Percentiles rank a stretch among this genome's conserved stretches.
phyloP scores from a whole-genome alignment of 2,113 vertebrate genomes.

The Pluvianellus socialis region DNA sequence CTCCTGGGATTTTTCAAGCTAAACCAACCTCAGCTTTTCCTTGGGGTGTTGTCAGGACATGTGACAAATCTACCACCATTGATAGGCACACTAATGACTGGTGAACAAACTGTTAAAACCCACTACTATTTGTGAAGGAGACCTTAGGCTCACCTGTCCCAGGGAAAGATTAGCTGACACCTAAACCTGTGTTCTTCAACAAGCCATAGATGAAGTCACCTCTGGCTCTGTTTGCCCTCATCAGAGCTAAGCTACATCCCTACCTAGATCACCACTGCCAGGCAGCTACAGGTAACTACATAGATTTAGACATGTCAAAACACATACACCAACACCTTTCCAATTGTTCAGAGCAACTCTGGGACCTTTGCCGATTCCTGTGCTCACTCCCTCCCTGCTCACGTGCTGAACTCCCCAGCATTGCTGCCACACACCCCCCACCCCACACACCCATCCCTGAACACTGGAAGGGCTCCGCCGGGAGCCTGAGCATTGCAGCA shows the following conservation, averaged over 20 bases:
- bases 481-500: background rate
- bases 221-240: background rate
- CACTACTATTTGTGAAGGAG: background rate
- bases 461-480: accelerated
- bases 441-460: background rate
- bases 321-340: background rate
- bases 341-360: background rate
- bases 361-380: background rate
- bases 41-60: background rate
- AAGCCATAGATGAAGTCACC: background rate
- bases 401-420: background rate
- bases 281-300: background rate
- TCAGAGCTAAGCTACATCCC: background rate
- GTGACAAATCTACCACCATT: background rate
- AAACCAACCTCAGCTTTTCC: background rate
- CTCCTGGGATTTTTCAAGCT: background rate
- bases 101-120: background rate
- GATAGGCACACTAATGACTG: background rate
- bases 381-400: background rate
- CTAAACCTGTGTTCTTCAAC: background rate
- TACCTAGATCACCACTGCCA: background rate
- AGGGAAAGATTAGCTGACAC: background rate
- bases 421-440: background rate
- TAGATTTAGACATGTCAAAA: background rate
- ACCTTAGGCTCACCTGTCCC: background rate